Evolutionary conservation across 2,888 invertebrate genomes (phyloP).

Genomic region (Quadroppia sp.): DNA sequence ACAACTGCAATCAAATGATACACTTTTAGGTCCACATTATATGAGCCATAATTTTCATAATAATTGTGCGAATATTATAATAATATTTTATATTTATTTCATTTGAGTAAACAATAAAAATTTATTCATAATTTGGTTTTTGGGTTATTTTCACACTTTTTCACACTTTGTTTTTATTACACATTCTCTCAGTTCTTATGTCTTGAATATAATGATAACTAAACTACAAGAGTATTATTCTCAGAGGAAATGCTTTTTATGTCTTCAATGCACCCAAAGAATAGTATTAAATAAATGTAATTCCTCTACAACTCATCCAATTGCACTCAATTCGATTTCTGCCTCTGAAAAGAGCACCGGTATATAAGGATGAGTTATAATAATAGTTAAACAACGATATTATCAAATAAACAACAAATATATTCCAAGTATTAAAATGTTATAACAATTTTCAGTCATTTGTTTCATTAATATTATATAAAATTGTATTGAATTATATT

Average conservation of each 20-base stretch:
- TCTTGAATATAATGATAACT: constrained; percentile 22
- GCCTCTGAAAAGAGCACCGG: neutral
- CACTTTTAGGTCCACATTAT: neutral
- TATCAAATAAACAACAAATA: no score
- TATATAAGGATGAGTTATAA: no score
- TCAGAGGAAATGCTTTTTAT: constrained; percentile 20
- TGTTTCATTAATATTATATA: no score
- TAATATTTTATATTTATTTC: neutral
- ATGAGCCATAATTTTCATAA: neutral
- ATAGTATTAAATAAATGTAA: constrained; percentile 27
- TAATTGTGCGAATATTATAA: constrained; percentile 10
- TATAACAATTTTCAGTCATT: no score
- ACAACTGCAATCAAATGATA: neutral
- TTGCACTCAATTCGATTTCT: constrained; percentile 1
- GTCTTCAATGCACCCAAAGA: constrained; percentile 5
- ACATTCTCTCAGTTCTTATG: neutral
- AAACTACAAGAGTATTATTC: constrained; percentile 17
- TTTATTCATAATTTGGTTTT: no score
- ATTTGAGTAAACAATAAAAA: constrained; percentile 18
- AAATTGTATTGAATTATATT: no score
- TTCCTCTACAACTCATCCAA: constrained; percentile 17
- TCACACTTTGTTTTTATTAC: constrained; percentile 11
- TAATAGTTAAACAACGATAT: no score
- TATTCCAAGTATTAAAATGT: no score
- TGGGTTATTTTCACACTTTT: neutral